Conservation (phyloP, 1,140 invertebrate genomes). For the Chionoecetes opilio region DNA sequence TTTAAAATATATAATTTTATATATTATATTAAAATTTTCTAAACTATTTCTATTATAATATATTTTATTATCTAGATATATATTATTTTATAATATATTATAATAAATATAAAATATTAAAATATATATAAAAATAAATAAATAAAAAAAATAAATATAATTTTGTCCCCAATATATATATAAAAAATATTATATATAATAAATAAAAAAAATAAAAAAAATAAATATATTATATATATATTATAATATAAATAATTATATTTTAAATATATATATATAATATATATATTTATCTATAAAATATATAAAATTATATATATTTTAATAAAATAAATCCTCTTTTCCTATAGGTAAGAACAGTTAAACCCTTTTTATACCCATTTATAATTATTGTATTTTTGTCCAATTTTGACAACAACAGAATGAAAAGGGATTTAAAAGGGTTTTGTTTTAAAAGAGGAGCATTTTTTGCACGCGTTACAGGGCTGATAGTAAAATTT, state of each 20-base stretch:
- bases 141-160: background rate
- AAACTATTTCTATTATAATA: background rate
- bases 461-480: no score
- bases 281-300: no score
- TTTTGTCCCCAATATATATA: conserved; percentile 6
- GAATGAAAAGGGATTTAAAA: no score
- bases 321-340: background rate
- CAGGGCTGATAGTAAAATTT: no score
- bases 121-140: background rate
- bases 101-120: background rate
- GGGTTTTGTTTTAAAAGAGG: no score
- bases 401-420: no score
- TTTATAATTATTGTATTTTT: no score
- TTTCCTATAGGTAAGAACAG: no score
- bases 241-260: background rate
- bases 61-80: background rate
- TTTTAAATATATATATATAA: conserved; percentile 11
- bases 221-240: conserved; percentile 17
- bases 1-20: background rate
- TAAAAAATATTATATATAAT: background rate
- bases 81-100: background rate
- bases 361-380: no score
- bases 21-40: background rate
- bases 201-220: background rate
- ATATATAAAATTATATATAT: background rate